Conservation (phyloP, 2,888 invertebrate species). For the Orthonychiurus folsomi region DNA sequence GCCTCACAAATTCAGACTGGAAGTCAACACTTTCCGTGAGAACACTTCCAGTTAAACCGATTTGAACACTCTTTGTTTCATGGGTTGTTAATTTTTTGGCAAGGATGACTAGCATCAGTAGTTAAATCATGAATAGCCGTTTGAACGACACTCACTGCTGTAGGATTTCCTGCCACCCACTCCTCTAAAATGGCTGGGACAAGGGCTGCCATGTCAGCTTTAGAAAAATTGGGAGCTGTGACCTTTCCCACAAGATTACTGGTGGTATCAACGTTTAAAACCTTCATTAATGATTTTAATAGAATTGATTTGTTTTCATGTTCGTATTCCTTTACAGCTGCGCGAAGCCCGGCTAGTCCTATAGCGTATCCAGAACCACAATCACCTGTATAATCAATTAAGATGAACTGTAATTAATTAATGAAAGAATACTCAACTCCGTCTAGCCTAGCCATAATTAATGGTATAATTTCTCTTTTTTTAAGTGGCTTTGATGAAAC, state of each 20-base stretch:
- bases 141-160: slow-evolving; percentile 21
- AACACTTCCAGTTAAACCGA: slow-evolving; percentile 38
- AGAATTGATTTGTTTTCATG: slow-evolving; percentile 13
- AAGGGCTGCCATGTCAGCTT: slow-evolving; percentile 30
- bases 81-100: neutral
- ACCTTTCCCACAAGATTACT: slow-evolving; percentile 31
- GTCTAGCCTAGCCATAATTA: too few species aligned
- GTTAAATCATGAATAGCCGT: slow-evolving; percentile 28
- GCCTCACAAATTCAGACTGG: neutral
- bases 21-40: slow-evolving; percentile 32
- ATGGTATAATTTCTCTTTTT: neutral
- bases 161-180: slow-evolving; percentile 21
- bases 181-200: slow-evolving; percentile 20
- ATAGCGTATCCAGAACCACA: slow-evolving; percentile 34
- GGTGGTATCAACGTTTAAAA: slow-evolving; percentile 19
- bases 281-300: slow-evolving; percentile 17
- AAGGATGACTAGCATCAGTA: slow-evolving; percentile 22
- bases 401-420: too few species aligned
- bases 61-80: slow-evolving; percentile 11
- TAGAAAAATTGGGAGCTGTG: slow-evolving; percentile 16
- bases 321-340: slow-evolving; percentile 30
- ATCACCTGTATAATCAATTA: slow-evolving; percentile 24
- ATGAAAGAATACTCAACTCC: too few species aligned
- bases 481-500: neutral
- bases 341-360: slow-evolving; percentile 24